Evolutionary conservation across 2,797 vertebrate species (phyloP), one percentile per base, ranked within the genome.

Genomic region (Phyllotis vaccarum): DNA sequence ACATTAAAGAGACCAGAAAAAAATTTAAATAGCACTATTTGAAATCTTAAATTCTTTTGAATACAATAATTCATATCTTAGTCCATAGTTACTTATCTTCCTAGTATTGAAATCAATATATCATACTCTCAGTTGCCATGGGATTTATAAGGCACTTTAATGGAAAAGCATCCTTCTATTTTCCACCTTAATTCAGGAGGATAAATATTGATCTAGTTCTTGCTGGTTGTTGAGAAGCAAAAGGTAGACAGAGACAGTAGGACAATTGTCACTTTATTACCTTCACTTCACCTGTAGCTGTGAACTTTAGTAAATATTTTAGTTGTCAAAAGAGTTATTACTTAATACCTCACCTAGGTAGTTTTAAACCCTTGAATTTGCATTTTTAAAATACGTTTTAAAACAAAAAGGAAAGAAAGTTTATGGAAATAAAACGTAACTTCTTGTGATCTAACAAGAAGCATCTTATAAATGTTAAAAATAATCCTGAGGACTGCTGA

Each of bases 41-140:
- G 37, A 89, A 80, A 88, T 88, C 31, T 82, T 96, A 43, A 90
- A 78, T 76, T 21, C 1, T n/a, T 72, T 27, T 3, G 22, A 92
- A 11, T 86, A 19, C 2, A 85, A 1, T 31, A 12, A 46, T 37
- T 97, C 29, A 75, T 19, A 60, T 92, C 92, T 94, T 95, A 91
- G 13, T 81, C 66, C 9, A 2, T 93, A 64, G 46, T 54, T 89
- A 64, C 37, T 46, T 88, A 70, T 88, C 21, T 0, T 89, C 17
- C 31, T 70, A 92, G 5, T 6, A 81, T 58, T 87, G 74, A 58
- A 70, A 95, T 56, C 2, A 81, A 5, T 37, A 40, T 0, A 1
- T 62, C 70, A 37, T 83, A 64, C 54, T 54, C 93, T 89, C 79
- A 88, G 62, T 49, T 95, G 92, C 80, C 91, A 72, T 79, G 16